Conservation (phyloP, 2,797 vertebrate species). For the Borostomias antarcticus region DNA sequence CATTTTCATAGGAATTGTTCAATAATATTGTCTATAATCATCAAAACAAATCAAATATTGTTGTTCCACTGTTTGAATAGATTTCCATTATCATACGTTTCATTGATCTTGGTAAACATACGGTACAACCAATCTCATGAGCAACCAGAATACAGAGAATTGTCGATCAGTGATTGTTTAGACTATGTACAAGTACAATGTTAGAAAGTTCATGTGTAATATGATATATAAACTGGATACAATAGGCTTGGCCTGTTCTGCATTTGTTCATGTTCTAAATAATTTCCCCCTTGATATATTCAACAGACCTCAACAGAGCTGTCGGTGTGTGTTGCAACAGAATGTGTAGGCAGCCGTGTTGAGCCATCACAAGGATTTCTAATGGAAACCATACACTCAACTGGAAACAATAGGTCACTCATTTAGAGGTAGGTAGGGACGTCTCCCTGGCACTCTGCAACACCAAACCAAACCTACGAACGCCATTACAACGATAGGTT, state of each 20-base stretch:
- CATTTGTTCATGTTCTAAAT: conserved; percentile 21
- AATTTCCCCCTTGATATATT: conserved; percentile 21
- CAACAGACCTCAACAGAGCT: conserved; percentile 16
- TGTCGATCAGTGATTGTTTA: conserved; percentile 27
- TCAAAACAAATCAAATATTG: neutral
- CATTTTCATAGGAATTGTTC: conserved; percentile 39
- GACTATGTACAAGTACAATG: conserved; percentile 49
- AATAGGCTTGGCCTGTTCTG: conserved; percentile 37
- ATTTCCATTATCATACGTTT: conserved; percentile 10
- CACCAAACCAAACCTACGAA: conserved; percentile 36
- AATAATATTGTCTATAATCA: conserved; percentile 14
- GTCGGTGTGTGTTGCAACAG: conserved; percentile 21
- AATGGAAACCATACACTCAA: conserved; percentile 42
- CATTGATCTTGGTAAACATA: conserved; percentile 28
- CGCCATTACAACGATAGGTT: conserved; percentile 44
- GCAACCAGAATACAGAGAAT: conserved; percentile 33
- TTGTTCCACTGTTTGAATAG: conserved; percentile 6
- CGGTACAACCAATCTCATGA: conserved; percentile 30
- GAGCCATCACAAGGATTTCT: conserved; percentile 34
- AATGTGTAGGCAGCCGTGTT: conserved; percentile 32
- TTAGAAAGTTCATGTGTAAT: conserved; percentile 39
- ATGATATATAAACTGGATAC: conserved; percentile 26
- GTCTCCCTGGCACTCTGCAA: conserved; percentile 51
- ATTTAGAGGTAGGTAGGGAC: conserved; percentile 69
- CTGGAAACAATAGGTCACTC: conserved; percentile 53